These are phyloP conservation scores for Gambelia wislizenii DNA, from an alignment of 2,797 vertebrate species.

Conservation along the genomic window DNA sequence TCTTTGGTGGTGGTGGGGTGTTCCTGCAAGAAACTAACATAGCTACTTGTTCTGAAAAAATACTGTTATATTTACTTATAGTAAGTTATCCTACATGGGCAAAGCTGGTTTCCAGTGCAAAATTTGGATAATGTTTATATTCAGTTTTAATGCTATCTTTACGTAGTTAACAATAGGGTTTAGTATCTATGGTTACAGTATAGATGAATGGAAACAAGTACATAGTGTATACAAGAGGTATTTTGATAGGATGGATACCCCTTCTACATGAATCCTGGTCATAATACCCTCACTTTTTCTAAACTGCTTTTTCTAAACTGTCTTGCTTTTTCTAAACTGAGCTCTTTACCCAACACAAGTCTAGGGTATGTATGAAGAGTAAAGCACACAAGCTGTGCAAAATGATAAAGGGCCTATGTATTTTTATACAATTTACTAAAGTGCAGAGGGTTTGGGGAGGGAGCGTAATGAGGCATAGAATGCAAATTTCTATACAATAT, in stretches of 20 bases:
- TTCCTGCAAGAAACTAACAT: not conserved
- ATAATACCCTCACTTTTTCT: not conserved
- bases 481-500: not conserved
- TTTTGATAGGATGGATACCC: not conserved
- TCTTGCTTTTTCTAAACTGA: not conserved
- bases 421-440: not conserved
- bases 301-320: no score
- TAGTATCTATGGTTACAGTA: not conserved
- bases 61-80: not conserved
- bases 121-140: not conserved
- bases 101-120: fast-evolving
- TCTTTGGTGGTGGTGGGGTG: no score
- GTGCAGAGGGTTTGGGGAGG: not conserved
- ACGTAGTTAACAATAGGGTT: no score
- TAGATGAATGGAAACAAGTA: not conserved
- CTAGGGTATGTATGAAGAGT: not conserved
- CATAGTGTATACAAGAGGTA: not conserved
- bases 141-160: not conserved
- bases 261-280: not conserved
- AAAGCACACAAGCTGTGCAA: not conserved
- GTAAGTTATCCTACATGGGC: not conserved
- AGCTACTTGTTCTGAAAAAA: not conserved
- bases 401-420: not conserved
- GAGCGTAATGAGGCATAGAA: not conserved
- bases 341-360: not conserved